Percentiles rank a stretch among this genome's conserved stretches.
phyloP scores from a whole-genome alignment of 2,888 invertebrate species.

The Chalcis sispes region DNA sequence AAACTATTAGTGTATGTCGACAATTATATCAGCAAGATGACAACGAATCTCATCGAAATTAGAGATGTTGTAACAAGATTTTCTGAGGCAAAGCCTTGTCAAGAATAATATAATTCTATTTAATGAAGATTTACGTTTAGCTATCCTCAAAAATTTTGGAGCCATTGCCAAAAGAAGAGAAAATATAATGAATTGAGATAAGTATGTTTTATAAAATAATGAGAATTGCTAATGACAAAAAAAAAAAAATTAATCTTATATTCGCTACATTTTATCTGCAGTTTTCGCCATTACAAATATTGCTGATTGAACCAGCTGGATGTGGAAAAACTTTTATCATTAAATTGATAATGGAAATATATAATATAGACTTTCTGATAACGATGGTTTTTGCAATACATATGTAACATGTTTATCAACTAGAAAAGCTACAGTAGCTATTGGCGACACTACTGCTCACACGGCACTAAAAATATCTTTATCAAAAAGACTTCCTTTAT shows the following conservation, averaged over 20 bases:
- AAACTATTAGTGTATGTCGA: slow-evolving; percentile 59
- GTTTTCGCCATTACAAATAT: slow-evolving; percentile 56
- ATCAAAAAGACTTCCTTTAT: slow-evolving; percentile 66
- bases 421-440: slow-evolving; percentile 65
- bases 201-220: slow-evolving; percentile 60
- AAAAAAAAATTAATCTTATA: slow-evolving; percentile 59
- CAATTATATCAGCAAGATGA: slow-evolving; percentile 48
- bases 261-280: slow-evolving; percentile 12
- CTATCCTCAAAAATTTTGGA: slow-evolving; percentile 61
- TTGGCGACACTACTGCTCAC: slow-evolving; percentile 65
- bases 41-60: neutral
- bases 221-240: slow-evolving; percentile 59
- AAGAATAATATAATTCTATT: slow-evolving; percentile 56
- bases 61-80: slow-evolving; percentile 8
- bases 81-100: slow-evolving; percentile 58
- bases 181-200: slow-evolving; percentile 61
- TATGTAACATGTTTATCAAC: slow-evolving; percentile 66
- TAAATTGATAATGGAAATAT: slow-evolving; percentile 73
- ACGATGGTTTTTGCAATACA: slow-evolving; percentile 70
- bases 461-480: slow-evolving; percentile 61
- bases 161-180: slow-evolving; percentile 62
- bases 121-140: slow-evolving; percentile 61
- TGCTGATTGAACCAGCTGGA: slow-evolving; percentile 65
- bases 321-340: slow-evolving; percentile 70
- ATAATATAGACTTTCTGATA: slow-evolving; percentile 68